phyloP scores from a whole-genome alignment of 2,888 invertebrate species.

The Invenusta paracnida region DNA sequence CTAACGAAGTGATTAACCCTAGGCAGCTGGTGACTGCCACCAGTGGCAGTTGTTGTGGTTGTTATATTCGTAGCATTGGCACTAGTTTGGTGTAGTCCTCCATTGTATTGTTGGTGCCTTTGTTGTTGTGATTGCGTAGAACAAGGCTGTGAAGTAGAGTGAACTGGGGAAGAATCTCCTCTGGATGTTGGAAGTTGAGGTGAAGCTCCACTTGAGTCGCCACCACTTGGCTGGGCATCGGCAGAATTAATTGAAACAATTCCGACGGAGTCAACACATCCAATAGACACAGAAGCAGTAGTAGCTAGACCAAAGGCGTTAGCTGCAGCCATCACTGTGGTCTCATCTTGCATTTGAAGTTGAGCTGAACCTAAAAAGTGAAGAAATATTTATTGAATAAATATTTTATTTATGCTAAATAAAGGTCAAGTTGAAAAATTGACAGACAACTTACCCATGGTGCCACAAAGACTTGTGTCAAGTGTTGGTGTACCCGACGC shows the following conservation, averaged over 20 bases:
- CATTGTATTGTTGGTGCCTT: not conserved
- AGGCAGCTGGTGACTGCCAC: not conserved
- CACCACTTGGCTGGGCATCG: not conserved
- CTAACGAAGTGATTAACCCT: constrained; percentile 52
- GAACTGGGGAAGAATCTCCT: not conserved
- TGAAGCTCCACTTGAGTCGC: not conserved
- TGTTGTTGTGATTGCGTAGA: no score
- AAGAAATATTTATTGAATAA: not conserved
- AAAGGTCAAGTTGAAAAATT: no score
- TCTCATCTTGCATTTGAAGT: not conserved
- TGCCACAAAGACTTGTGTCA: constrained; percentile 5
- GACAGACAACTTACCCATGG: not conserved
- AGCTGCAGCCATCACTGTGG: not conserved
- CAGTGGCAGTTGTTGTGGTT: not conserved
- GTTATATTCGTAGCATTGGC: not conserved
- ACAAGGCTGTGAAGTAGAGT: not conserved
- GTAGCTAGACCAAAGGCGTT: not conserved
- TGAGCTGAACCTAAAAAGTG: not conserved
- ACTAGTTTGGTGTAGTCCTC: not conserved
- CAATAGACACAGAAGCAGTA: not conserved
- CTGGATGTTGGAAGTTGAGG: not conserved
- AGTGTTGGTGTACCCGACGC: not conserved
- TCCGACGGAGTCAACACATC: not conserved
- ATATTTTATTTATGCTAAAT: not conserved
- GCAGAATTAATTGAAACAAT: not conserved